phyloP scores from a whole-genome alignment of 2,888 invertebrate species.

The Pimpla rufipes region DNA sequence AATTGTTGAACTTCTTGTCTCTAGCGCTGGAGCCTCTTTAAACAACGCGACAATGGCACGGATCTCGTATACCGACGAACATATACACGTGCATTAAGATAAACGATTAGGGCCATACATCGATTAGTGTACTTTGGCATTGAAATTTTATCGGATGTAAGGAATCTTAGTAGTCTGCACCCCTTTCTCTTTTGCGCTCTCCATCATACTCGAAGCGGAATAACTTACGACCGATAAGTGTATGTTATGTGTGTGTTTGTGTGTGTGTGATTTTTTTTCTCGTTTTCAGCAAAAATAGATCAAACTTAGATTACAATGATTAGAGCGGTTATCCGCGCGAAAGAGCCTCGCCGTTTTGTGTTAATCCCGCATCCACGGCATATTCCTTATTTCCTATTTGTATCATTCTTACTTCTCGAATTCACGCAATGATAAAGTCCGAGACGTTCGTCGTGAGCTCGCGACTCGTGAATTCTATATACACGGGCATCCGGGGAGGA shows the following conservation, averaged over 20 bases:
- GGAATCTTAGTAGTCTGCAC: slow-evolving; percentile 75
- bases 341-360: slow-evolving; percentile 72
- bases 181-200: slow-evolving; percentile 41
- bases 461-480: slow-evolving; percentile 24
- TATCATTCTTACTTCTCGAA: slow-evolving; percentile 11
- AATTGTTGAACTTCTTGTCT: background rate
- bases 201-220: slow-evolving; percentile 76
- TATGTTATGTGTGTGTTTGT: slow-evolving; percentile 15
- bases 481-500: slow-evolving; percentile 24
- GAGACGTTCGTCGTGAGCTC: slow-evolving; percentile 2
- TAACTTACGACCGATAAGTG: slow-evolving; percentile 76
- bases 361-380: slow-evolving; percentile 16
- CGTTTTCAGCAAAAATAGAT: slow-evolving; percentile 78
- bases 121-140: slow-evolving; percentile 81
- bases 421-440: slow-evolving; percentile 30
- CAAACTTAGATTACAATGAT: slow-evolving; percentile 76
- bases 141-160: slow-evolving; percentile 79
- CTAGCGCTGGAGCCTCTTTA: slow-evolving; percentile 13
- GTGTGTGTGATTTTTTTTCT: slow-evolving; percentile 38
- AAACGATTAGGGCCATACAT: slow-evolving; percentile 59
- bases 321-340: slow-evolving; percentile 75
- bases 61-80: slow-evolving; percentile 24
- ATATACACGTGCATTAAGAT: slow-evolving; percentile 52
- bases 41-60: slow-evolving; percentile 22
- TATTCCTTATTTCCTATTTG: slow-evolving; percentile 25